A percentile compares a stretch with the other conserved stretches of the same genome.
phyloP scores from a whole-genome alignment of 2,888 invertebrate species.

The Neoaliturus tenellus region DNA sequence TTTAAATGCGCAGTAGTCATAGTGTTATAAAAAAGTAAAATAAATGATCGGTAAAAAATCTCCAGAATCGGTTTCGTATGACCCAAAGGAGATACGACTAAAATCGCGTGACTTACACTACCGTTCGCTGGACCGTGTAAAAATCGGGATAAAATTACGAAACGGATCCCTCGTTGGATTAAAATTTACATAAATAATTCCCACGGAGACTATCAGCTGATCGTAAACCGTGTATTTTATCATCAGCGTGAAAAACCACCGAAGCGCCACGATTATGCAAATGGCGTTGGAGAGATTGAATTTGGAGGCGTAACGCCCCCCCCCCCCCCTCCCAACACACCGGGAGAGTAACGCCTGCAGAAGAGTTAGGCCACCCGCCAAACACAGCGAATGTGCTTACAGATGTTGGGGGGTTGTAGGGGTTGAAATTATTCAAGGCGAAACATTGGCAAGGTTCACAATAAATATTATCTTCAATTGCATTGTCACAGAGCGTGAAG shows the following conservation, averaged over 20 bases:
- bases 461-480: too few relatives aligned
- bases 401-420: too few relatives aligned
- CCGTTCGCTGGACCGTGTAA: background rate
- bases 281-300: conserved; percentile 16
- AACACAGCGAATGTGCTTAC: background rate
- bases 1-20: too few relatives aligned
- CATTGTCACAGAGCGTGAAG: too few relatives aligned
- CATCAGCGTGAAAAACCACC: conserved; percentile 35
- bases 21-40: too few relatives aligned
- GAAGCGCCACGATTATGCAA: conserved; percentile 35
- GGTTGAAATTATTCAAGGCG: background rate
- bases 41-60: too few relatives aligned
- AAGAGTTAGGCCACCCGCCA: background rate
- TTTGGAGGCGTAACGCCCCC: background rate
- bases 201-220: conserved; percentile 18
- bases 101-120: background rate
- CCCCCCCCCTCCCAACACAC: too few relatives aligned
- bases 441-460: background rate
- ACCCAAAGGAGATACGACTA: background rate
- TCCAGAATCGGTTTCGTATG: too few relatives aligned
- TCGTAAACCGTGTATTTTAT: conserved; percentile 28
- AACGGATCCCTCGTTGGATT: conserved; percentile 23
- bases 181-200: conserved; percentile 35
- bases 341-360: background rate
- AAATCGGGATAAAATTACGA: background rate